These are phyloP conservation scores for Heliconius charithonia DNA, from an alignment of 2,888 invertebrate genomes.

Conservation along the genomic window DNA sequence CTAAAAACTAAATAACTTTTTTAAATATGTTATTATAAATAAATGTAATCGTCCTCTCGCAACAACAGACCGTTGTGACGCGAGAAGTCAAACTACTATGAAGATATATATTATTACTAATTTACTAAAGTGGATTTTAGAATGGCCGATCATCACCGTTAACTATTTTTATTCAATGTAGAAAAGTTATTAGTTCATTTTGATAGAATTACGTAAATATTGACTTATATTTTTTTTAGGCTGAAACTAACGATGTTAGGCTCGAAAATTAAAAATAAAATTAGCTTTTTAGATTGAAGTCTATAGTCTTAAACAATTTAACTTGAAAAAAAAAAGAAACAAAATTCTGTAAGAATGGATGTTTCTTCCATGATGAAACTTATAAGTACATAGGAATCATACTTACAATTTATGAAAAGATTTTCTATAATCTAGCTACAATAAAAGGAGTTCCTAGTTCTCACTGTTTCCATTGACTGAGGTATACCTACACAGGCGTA, in stretches of 20 bases:
- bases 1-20: neutral
- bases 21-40: neutral
- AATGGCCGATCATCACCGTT: neutral
- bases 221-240: neutral
- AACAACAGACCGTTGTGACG: neutral
- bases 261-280: neutral
- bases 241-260: neutral
- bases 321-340: too few species aligned
- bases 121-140: neutral
- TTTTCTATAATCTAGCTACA: too few species aligned
- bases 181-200: neutral
- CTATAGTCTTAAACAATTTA: too few species aligned
- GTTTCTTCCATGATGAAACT: too few species aligned
- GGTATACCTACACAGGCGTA: too few species aligned
- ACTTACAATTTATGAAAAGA: too few species aligned
- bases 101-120: neutral
- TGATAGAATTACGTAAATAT: neutral
- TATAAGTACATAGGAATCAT: too few species aligned
- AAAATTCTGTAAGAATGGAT: too few species aligned
- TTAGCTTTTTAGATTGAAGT: too few species aligned
- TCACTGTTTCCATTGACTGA: too few species aligned
- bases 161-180: neutral
- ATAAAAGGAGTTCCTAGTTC: too few species aligned
- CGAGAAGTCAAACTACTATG: conserved; percentile 1
- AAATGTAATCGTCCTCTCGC: conserved; percentile 3